Percentiles rank a stretch among this genome's conserved stretches.
phyloP scores from a whole-genome alignment of 2,888 invertebrate species.

The Gymnoscelis rufifasciata region DNA sequence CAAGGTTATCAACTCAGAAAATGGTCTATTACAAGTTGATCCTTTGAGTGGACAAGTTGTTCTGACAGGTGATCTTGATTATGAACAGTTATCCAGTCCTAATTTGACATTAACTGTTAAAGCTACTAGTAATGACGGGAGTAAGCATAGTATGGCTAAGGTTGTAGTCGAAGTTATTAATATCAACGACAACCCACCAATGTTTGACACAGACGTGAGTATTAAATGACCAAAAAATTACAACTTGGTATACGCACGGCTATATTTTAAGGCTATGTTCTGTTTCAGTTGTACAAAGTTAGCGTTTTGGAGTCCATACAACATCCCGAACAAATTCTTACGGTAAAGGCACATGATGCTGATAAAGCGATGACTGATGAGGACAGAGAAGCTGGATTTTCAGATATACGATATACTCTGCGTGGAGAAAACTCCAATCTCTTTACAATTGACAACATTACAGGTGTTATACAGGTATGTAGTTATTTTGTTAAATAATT shows the following conservation, averaged over 20 bases:
- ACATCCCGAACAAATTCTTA: conserved; percentile 82
- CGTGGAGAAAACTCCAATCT: conserved; percentile 86
- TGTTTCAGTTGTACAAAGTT: conserved; percentile 81
- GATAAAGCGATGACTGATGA: conserved; percentile 81
- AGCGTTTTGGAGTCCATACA: conserved; percentile 84
- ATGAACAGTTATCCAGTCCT: conserved; percentile 83
- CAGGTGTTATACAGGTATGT: conserved; percentile 82
- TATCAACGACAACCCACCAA: conserved; percentile 87
- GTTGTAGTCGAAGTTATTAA: conserved; percentile 85
- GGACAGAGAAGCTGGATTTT: conserved; percentile 81
- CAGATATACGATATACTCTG: conserved; percentile 84
- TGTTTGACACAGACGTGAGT: conserved; percentile 81
- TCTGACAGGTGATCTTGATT: conserved; percentile 86
- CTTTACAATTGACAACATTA: conserved; percentile 84
- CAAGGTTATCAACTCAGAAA: conserved; percentile 76
- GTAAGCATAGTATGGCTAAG: conserved; percentile 82
- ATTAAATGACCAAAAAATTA: background rate
- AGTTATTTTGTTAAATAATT: background rate
- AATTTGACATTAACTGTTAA: conserved; percentile 79
- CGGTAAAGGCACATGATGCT: conserved; percentile 84
- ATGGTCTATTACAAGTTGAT: conserved; percentile 78
- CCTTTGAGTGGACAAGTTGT: conserved; percentile 86
- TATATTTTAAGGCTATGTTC: too few species aligned
- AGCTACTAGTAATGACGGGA: conserved; percentile 73
- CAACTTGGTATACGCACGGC: too few species aligned